Base-by-base conservation (phyloP, 2,797 vertebrate species). In the Mormyrops attenuatus region DNA sequence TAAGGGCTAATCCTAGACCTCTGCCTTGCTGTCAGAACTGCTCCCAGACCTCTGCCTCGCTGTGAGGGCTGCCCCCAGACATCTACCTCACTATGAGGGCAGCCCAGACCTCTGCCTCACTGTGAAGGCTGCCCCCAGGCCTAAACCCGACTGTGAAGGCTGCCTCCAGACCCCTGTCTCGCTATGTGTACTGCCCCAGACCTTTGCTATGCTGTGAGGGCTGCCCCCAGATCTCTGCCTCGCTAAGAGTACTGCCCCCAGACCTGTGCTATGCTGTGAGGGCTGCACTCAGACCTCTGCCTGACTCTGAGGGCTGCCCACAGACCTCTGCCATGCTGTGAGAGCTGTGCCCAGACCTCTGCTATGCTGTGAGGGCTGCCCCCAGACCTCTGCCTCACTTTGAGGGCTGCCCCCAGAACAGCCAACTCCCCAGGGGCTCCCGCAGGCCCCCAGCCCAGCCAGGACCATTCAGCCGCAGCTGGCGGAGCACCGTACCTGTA, bases 401-500 rank as follows among this genome's bases (percentile, higher is more conserved):
- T 17, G 1, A 73, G 13, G 0, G 3, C 34, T 41, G 13, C 15
- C 11, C 15, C 69, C 69, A 41, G 30, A 6, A 17, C 34, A 20
- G 13, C 34, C 69, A 41, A 20, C 34, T 30, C 15, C 69, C 69
- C 13, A 77, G 34, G 69, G 34, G 34, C 17, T 15, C 34, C 13
- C 15, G 1, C 22, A 38, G 34, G 69, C 20, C 17, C 69, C 34
- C 69, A 77, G 17, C 41, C 41, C 41, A 84, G 41, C n/a, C 34
- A 47, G 44, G 9, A 13, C 20, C 80, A 84, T 41, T 84, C n/a
- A 22, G 41, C 38, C n/a, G 8, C 47, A 11, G 55, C 34, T 20
- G 17, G 17, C 87, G 2, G 34, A 41, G 30, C 38, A 47, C 77
- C 49, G 69, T 98, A 99, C 98, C 98, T 99, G 97, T 99, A 99